A percentile compares a stretch with the other conserved stretches of the same genome.
Conservation (phyloP, 2,113 vertebrate species). For the Vulpes ferrilata region DNA sequence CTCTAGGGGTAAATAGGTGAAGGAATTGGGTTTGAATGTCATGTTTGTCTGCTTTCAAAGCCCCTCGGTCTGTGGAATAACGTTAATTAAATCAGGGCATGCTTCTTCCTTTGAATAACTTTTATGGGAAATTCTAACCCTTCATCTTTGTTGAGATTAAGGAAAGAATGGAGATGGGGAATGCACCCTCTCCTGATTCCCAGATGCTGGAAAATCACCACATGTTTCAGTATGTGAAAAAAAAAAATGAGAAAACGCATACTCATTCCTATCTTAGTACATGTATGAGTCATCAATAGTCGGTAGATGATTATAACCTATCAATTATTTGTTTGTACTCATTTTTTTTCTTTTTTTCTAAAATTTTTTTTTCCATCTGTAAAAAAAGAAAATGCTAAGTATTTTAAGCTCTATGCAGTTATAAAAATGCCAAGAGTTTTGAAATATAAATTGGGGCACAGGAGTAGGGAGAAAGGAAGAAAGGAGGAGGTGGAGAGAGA, state of each 20-base stretch:
- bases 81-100: background rate
- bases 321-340: background rate
- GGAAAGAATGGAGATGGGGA: background rate
- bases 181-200: background rate
- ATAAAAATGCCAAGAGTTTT: background rate
- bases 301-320: background rate
- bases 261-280: background rate
- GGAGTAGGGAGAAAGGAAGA: background rate
- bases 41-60: background rate
- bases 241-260: background rate
- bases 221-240: background rate
- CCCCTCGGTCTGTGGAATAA: background rate
- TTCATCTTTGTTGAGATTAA: background rate
- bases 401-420: background rate
- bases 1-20: background rate
- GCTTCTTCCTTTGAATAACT: background rate
- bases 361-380: conserved; percentile 3
- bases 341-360: background rate
- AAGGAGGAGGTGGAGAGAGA: background rate
- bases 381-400: background rate
- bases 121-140: background rate
- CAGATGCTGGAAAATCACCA: background rate
- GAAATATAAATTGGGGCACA: background rate
- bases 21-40: background rate
- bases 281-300: background rate